Conservation (phyloP, 2,113 vertebrate species). For the Atractosteus spatula region DNA sequence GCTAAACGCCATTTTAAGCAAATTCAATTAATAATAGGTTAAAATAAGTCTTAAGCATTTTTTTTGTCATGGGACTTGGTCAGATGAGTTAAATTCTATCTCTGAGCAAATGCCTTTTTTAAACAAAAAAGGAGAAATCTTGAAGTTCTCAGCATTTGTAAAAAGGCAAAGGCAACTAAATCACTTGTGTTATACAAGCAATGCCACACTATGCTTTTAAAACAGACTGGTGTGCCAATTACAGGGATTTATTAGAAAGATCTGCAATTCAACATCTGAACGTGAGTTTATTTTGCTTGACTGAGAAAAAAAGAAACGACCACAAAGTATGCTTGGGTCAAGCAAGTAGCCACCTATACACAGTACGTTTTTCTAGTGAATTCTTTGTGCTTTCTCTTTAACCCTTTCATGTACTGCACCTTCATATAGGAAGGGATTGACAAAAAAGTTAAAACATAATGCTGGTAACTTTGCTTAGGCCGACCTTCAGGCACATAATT, state of each 20-base stretch:
- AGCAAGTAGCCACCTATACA: neutral
- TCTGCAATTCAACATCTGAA: constrained; percentile 39
- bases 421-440: too few species aligned
- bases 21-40: too few species aligned
- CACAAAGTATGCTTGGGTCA: constrained; percentile 17
- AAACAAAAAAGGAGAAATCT: constrained; percentile 5
- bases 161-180: constrained; percentile 63
- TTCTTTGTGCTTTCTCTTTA: constrained; percentile 13
- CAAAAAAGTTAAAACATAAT: too few species aligned
- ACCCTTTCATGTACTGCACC: constrained; percentile 13
- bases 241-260: constrained; percentile 53
- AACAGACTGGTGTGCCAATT: constrained; percentile 51
- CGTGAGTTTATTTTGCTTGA: constrained; percentile 36
- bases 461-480: too few species aligned
- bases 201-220: constrained; percentile 62
- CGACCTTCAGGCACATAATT: too few species aligned
- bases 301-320: constrained; percentile 21
- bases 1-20: too few species aligned
- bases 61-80: too few species aligned
- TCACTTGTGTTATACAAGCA: constrained; percentile 66
- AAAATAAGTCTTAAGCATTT: too few species aligned
- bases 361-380: neutral
- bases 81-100: constrained; percentile 46
- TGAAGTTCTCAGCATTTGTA: constrained; percentile 52
- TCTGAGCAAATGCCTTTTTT: constrained; percentile 35